Percentiles rank a stretch among this genome's conserved stretches.
Conservation (phyloP, 1,140 invertebrate species). For the Scaptomyza graminum region DNA sequence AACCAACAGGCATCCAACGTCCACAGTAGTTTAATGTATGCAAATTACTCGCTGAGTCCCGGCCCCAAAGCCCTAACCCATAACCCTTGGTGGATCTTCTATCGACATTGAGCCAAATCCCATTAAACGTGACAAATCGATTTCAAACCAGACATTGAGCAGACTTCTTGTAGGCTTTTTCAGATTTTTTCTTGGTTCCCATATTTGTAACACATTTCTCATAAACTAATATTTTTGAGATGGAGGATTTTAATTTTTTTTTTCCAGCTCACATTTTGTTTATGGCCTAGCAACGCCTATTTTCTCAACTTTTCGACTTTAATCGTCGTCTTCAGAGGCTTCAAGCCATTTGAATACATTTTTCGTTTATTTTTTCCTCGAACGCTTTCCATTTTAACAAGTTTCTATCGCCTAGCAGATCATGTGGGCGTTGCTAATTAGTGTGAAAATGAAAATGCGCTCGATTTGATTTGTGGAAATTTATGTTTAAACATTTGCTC, state of each 20-base stretch:
- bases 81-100: conserved; percentile 49
- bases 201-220: conserved; percentile 69
- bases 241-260: conserved; percentile 23
- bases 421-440: conserved; percentile 77
- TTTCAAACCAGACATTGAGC: conserved; percentile 63
- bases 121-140: conserved; percentile 77
- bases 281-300: conserved; percentile 70
- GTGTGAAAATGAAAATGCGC: conserved; percentile 67
- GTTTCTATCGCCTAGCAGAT: conserved; percentile 26
- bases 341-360: conserved; percentile 50
- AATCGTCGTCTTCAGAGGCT: conserved; percentile 51
- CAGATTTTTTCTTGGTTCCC: conserved; percentile 6
- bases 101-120: conserved; percentile 71
- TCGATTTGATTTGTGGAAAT: conserved; percentile 80
- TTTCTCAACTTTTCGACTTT: conserved; percentile 78
- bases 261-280: conserved; percentile 45
- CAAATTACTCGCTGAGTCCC: conserved; percentile 70
- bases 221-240: conserved; percentile 5
- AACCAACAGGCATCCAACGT: conserved; percentile 46
- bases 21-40: conserved; percentile 80
- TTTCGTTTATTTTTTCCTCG: conserved; percentile 18
- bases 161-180: conserved; percentile 30
- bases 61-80: conserved; percentile 22
- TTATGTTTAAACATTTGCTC: conserved; percentile 65
- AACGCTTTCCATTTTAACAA: conserved; percentile 66